Evolutionary conservation across 2,113 vertebrate species (phyloP).

Genomic region (Siniperca knerii): DNA sequence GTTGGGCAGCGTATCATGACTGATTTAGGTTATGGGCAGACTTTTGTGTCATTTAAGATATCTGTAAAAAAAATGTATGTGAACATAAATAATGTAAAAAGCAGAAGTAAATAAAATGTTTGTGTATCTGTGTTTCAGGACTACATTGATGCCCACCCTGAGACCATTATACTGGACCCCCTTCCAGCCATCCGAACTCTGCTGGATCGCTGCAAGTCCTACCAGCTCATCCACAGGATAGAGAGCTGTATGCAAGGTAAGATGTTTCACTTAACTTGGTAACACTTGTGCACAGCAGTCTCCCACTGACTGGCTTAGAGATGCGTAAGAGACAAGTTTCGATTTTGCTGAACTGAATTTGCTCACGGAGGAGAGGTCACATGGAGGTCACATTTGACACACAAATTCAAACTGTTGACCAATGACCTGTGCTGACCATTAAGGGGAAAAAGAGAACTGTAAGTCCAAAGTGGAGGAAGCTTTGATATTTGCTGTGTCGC

Average conservation of each 20-base stretch:
- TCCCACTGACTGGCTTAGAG: not conserved
- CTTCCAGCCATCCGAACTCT: constrained; percentile 96
- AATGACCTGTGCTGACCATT: not conserved
- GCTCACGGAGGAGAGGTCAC: not conserved
- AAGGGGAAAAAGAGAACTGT: not conserved
- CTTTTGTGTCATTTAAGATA: not conserved
- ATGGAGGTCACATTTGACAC: not conserved
- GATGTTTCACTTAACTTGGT: not conserved
- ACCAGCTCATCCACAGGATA: constrained; percentile 95
- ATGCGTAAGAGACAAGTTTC: not conserved
- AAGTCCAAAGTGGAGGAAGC: not conserved
- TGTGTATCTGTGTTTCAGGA: constrained; percentile 85
- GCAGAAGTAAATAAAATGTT: not conserved
- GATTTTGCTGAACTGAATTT: not conserved
- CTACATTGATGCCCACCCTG: constrained; percentile 96
- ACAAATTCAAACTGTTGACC: not conserved
- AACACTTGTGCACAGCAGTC: not conserved
- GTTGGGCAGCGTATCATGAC: not conserved
- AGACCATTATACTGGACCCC: constrained; percentile 97
- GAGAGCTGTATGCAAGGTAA: constrained; percentile 97
- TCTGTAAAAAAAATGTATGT: not conserved
- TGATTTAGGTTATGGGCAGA: not conserved
- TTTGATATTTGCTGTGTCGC: not conserved
- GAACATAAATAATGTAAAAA: not conserved
- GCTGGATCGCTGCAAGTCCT: constrained; percentile 97